Evolutionary conservation across 2,797 vertebrate species (phyloP).

Genomic region (Malurus leucopterus): DNA sequence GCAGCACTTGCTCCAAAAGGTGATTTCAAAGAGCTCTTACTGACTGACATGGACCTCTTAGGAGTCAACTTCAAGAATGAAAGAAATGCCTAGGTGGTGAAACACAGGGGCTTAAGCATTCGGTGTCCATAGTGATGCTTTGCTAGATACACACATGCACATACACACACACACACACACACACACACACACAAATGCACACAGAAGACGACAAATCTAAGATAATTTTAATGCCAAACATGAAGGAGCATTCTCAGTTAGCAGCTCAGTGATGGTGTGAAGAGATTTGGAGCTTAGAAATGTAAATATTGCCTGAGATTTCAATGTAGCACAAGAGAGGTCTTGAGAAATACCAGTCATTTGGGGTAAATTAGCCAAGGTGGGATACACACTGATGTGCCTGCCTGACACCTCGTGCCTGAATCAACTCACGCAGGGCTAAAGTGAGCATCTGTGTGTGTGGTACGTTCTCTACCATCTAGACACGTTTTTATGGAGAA

Average conservation of each 20-base stretch:
- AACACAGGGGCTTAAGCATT: neutral
- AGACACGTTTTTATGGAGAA: neutral
- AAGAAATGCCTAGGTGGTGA: neutral
- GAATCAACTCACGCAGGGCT: neutral
- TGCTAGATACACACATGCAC: neutral
- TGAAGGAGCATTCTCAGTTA: neutral
- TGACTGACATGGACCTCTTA: neutral
- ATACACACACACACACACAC: too few species aligned
- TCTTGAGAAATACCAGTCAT: neutral
- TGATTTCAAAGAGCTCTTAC: neutral
- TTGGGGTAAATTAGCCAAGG: neutral
- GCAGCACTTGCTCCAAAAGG: neutral
- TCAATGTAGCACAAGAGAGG: neutral
- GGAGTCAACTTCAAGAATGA: neutral
- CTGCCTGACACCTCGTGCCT: neutral
- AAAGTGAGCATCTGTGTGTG: neutral
- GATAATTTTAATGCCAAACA: neutral
- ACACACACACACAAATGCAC: too few species aligned
- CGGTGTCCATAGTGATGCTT: neutral
- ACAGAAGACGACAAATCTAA: neutral
- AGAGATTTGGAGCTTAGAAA: neutral
- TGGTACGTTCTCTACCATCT: neutral
- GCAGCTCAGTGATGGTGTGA: neutral
- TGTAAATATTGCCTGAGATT: neutral
- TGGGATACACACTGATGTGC: neutral